Evolutionary conservation across 2,113 vertebrate genomes (phyloP).

Genomic region (Girardinichthys multiradiatus): DNA sequence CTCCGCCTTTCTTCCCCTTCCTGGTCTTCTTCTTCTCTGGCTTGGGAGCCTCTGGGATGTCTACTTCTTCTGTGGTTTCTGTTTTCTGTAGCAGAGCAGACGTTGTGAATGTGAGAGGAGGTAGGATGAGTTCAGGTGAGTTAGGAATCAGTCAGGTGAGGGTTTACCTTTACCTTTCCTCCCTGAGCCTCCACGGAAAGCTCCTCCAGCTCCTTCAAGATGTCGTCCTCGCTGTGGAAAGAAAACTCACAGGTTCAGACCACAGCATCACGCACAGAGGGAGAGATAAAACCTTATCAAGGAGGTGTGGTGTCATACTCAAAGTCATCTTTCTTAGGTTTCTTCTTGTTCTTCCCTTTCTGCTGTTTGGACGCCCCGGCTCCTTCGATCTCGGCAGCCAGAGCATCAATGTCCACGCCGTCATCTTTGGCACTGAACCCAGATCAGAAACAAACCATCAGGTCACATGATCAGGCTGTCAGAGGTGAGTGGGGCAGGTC

Average conservation of each 20-base stretch:
- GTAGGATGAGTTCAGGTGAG: background rate
- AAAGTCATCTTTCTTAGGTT: constrained; percentile 91
- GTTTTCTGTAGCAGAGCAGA: constrained; percentile 73
- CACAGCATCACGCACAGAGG: too few relatives aligned
- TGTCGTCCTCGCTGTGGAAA: constrained; percentile 92
- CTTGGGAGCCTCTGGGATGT: constrained; percentile 75
- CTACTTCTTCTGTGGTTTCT: constrained; percentile 80
- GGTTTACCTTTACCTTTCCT: constrained; percentile 82
- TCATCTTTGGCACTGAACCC: constrained; percentile 88
- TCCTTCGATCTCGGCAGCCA: constrained; percentile 97
- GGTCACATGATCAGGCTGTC: background rate
- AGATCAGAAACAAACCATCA: background rate
- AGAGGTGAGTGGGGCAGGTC: background rate
- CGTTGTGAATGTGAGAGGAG: too few relatives aligned
- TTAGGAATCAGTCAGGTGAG: background rate
- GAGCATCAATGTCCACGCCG: constrained; percentile 91
- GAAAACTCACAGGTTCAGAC: background rate
- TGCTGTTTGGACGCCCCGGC: constrained; percentile 92
- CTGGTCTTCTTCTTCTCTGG: constrained; percentile 94
- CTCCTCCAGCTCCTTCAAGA: constrained; percentile 95
- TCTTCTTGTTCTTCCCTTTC: constrained; percentile 92
- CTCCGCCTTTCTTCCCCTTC: constrained; percentile 83
- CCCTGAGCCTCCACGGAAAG: constrained; percentile 88
- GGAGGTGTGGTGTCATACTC: constrained; percentile 80
- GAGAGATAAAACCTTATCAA: background rate